Percentiles rank a stretch among this genome's conserved stretches.
These are phyloP conservation scores for Amblyjoppa fuscipennis DNA, from an alignment of 2,888 invertebrate genomes.

Conservation along the genomic window DNA sequence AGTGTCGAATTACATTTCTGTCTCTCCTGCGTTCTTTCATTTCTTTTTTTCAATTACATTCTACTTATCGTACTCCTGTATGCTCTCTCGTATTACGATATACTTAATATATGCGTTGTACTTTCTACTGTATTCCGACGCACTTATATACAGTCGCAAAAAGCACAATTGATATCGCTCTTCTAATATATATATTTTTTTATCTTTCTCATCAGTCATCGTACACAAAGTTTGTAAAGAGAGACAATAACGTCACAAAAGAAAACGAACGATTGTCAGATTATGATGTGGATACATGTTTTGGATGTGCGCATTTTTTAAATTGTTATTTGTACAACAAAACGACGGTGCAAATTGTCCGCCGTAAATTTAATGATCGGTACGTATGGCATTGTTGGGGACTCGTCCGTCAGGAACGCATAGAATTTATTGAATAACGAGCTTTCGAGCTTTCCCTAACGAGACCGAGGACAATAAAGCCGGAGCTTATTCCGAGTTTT, in stretches of 20 bases:
- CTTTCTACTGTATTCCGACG: slow-evolving; percentile 38
- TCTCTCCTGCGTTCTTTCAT: slow-evolving; percentile 15
- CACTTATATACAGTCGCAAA: slow-evolving; percentile 53
- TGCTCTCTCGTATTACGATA: slow-evolving; percentile 27
- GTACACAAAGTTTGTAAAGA: background rate
- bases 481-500: background rate
- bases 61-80: slow-evolving; percentile 16
- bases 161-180: slow-evolving; percentile 49
- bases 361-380: background rate
- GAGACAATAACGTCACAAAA: background rate
- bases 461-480: background rate
- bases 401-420: background rate
- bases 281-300: background rate
- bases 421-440: background rate
- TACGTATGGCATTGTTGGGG: slow-evolving; percentile 4
- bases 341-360: slow-evolving; percentile 11
- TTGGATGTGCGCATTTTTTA: slow-evolving; percentile 3
- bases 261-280: background rate
- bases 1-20: slow-evolving; percentile 38
- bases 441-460: background rate
- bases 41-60: slow-evolving; percentile 9
- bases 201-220: background rate
- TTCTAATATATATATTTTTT: background rate
- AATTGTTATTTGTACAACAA: background rate
- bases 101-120: slow-evolving; percentile 35